A percentile compares a stretch with the other conserved stretches of the same genome.
Evolutionary conservation across 2,888 invertebrate species (phyloP).

Genomic region (Andrena bicolor): DNA sequence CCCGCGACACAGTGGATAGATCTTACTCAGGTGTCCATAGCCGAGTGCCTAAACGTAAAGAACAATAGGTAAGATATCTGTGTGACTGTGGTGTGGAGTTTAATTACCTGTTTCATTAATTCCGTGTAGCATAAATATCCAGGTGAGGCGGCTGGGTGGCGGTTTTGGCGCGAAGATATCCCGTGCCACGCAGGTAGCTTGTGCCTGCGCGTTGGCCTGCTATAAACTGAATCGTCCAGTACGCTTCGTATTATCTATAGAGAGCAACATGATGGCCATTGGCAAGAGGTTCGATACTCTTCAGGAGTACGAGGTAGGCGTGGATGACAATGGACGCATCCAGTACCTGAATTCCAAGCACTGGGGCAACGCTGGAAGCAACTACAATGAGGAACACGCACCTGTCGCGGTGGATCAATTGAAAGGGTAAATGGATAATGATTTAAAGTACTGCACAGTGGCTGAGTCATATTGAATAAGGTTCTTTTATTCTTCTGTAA

Average conservation of each 20-base stretch:
- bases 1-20: slow-evolving; percentile 89
- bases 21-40: slow-evolving; percentile 87
- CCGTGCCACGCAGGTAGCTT: slow-evolving; percentile 87
- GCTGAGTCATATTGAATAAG: no score
- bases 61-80: slow-evolving; percentile 86
- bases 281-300: slow-evolving; percentile 89
- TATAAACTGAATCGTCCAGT: slow-evolving; percentile 89
- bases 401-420: slow-evolving; percentile 80
- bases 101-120: neutral
- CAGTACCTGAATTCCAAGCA: slow-evolving; percentile 87
- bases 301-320: slow-evolving; percentile 89
- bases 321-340: slow-evolving; percentile 88
- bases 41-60: slow-evolving; percentile 86
- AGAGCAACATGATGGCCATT: slow-evolving; percentile 89
- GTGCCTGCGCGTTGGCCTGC: slow-evolving; percentile 90
- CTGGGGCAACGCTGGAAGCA: slow-evolving; percentile 76
- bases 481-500: neutral
- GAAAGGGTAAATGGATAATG: slow-evolving; percentile 25
- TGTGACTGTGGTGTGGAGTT: neutral
- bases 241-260: slow-evolving; percentile 89
- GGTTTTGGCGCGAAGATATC: slow-evolving; percentile 93
- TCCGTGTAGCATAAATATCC: slow-evolving; percentile 88
- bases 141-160: slow-evolving; percentile 92
- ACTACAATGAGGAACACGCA: slow-evolving; percentile 86
- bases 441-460: neutral